These are phyloP conservation scores for Amyelois transitella DNA, from an alignment of 1,140 invertebrate genomes.

Conservation along the genomic window DNA sequence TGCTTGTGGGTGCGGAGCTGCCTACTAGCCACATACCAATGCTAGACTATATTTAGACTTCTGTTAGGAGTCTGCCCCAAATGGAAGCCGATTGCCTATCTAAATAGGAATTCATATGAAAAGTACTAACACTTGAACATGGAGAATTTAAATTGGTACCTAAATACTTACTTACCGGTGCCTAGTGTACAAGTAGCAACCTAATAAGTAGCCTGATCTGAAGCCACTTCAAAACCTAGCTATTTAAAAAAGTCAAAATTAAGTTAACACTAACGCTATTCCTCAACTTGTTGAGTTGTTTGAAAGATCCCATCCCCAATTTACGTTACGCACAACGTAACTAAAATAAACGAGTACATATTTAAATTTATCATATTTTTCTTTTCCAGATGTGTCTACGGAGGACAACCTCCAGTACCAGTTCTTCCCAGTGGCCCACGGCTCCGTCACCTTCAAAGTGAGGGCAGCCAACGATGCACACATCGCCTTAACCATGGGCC, in stretches of 20 bases:
- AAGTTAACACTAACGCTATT: too few relatives aligned
- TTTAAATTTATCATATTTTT: too few relatives aligned
- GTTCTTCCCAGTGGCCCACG: conserved; percentile 81
- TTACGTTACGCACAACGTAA: too few relatives aligned
- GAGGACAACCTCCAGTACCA: conserved; percentile 87
- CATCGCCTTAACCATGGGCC: conserved; percentile 80
- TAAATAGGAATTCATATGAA: conserved; percentile 25
- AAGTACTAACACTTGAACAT: conserved; percentile 11
- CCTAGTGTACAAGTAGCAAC: background rate
- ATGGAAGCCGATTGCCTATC: conserved; percentile 19
- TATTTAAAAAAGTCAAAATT: too few relatives aligned
- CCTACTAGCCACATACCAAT: conserved; percentile 33
- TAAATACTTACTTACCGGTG: too few relatives aligned
- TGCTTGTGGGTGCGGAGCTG: conserved; percentile 5
- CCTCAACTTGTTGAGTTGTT: too few relatives aligned
- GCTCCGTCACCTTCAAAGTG: conserved; percentile 83
- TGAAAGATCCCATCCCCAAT: too few relatives aligned
- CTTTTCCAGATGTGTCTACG: conserved; percentile 80
- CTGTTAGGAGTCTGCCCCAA: conserved; percentile 28
- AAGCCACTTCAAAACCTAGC: too few relatives aligned
- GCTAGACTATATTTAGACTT: conserved; percentile 41
- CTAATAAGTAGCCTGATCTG: too few relatives aligned
- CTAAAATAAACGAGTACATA: too few relatives aligned
- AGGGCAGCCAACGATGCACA: conserved; percentile 87
- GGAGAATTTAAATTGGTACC: background rate